Percentiles rank a stretch among this genome's conserved stretches.
phyloP scores from a whole-genome alignment of 2,113 vertebrate genomes.

The Myocastor coypus region DNA sequence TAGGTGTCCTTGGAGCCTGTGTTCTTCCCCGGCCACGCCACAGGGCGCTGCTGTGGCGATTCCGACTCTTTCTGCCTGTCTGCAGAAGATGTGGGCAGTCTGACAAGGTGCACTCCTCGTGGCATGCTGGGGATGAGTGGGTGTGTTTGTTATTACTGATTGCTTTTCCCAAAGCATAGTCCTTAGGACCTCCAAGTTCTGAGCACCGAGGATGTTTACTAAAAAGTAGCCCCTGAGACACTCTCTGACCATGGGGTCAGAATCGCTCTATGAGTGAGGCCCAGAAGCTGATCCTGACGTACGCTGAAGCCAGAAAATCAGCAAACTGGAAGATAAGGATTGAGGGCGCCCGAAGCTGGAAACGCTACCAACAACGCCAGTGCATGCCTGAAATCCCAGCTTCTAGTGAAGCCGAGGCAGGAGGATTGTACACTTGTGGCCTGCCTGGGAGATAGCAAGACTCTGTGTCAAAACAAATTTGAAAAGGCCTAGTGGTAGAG shows the following conservation, averaged over 20 bases:
- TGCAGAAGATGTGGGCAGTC: background rate
- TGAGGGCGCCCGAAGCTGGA: background rate
- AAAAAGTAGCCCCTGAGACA: background rate
- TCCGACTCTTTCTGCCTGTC: background rate
- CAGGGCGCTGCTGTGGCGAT: background rate
- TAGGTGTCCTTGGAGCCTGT: background rate
- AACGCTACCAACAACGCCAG: background rate
- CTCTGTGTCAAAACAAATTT: background rate
- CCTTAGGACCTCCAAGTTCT: background rate
- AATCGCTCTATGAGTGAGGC: background rate
- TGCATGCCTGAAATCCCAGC: background rate
- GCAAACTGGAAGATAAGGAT: background rate
- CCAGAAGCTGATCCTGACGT: background rate
- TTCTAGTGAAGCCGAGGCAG: background rate
- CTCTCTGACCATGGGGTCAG: background rate
- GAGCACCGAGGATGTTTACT: background rate
- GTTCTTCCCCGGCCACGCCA: background rate
- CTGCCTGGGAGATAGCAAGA: background rate
- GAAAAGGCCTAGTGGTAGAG: background rate
- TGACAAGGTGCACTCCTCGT: background rate
- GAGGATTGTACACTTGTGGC: background rate
- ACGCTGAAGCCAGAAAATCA: background rate
- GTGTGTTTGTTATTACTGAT: background rate
- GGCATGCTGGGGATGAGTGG: background rate
- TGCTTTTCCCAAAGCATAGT: background rate